Base-by-base conservation (phyloP, 2,888 invertebrate species). In the Microplitis manilae region DNA sequence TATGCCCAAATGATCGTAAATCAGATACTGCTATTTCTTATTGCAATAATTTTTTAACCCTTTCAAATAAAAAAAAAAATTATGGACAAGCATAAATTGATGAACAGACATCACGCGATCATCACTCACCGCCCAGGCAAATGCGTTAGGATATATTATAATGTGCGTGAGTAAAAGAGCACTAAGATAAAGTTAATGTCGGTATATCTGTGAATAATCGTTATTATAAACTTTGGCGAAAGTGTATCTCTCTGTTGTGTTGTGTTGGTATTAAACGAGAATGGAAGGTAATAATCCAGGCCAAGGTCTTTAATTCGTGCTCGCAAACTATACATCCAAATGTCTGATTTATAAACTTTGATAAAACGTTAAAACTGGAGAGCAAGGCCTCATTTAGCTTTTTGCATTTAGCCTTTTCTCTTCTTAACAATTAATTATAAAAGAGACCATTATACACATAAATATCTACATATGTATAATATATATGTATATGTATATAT, bases 281-380 rank as follows among this genome's bases (percentile, higher is more conserved):
- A 41, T 17, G 41, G 50, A 78, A 67, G 72, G 61, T 65, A 60
- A 70, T 38, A 62, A 80, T 78, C 59, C 39, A 62, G 80, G 80
- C 78, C 80, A 80, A 80, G 80, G 80, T 70, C 73, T 78, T 69
- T 65, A 74, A 73, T 79, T 73, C 75, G 73, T 73, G 80, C 70
- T 80, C 78, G 13, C 50, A 50, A 40, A 61, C 61, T 68, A 78
- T 76, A 76, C 78, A 70, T 74, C 73, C 73, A 77, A 79, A 75
- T 69, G 65, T 77, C 73, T 13, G 70, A 79, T 74, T 68, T 68
- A 68, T 68, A 41, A 8, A 15, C 17, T 50, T 50, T 68, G 68
- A 68, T 68, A 68, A 17, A 68, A 17, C 50, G 50, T 50, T 50
- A 8, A 13, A 13, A 50, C 9, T 50, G 8, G 50, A 50, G 50